Evolutionary conservation across 2,113 vertebrate genomes (phyloP).

Genomic region (Python bivittatus): DNA sequence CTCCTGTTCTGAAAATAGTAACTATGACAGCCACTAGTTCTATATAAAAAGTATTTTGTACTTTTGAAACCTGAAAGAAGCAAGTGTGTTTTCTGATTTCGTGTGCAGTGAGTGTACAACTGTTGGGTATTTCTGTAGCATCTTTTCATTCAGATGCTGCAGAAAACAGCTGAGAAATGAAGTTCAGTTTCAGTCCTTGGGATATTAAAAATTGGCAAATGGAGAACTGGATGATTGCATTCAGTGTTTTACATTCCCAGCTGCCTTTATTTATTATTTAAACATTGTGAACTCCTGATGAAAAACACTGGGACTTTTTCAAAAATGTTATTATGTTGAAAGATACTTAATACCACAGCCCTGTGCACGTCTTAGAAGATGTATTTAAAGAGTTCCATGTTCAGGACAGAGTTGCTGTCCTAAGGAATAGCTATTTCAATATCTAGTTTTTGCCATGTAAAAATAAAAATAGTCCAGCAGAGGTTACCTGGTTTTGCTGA

Average conservation of each 20-base stretch:
- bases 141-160: too few species aligned
- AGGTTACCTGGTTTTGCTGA: not conserved
- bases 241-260: not conserved
- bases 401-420: fast-evolving
- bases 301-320: not conserved
- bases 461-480: not conserved
- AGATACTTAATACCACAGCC: not conserved
- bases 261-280: not conserved
- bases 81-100: not conserved
- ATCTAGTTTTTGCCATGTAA: not conserved
- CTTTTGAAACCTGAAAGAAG: not conserved
- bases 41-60: not conserved
- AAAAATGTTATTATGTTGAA: too few species aligned
- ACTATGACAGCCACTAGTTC: not conserved
- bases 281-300: too few species aligned
- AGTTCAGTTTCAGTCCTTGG: not conserved
- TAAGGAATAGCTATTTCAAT: not conserved
- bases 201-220: not conserved
- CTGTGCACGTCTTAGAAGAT: not conserved
- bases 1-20: not conserved
- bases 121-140: not conserved
- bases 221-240: not conserved
- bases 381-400: not conserved
- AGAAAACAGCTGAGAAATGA: not conserved
- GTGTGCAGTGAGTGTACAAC: too few species aligned